phyloP scores from a whole-genome alignment of 2,888 invertebrate genomes.

The Microchrysa polita region DNA sequence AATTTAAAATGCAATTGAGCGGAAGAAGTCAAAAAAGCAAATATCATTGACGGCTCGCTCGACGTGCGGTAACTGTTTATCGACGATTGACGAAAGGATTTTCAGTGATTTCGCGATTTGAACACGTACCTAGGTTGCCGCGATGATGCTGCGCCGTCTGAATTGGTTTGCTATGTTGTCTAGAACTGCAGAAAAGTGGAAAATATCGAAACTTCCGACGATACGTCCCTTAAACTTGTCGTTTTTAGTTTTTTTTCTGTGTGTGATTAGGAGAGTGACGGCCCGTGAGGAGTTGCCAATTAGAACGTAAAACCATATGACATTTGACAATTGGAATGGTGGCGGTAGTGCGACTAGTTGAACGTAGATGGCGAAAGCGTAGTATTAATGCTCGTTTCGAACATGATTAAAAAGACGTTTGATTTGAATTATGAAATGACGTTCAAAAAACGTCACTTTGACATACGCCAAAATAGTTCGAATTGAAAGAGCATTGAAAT shows the following conservation, averaged over 20 bases:
- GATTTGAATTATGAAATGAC: no score
- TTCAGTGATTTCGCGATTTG: neutral
- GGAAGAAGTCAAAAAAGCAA: constrained; percentile 17
- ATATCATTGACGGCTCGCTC: constrained; percentile 12
- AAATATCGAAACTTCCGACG: constrained; percentile 37
- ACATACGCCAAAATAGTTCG: no score
- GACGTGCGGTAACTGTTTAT: neutral
- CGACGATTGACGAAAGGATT: neutral
- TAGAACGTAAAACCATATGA: neutral
- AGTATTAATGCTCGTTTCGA: neutral
- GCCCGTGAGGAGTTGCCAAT: neutral
- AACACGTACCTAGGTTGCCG: constrained; percentile 12
- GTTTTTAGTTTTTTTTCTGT: constrained; percentile 36
- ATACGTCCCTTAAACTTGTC: constrained; percentile 13
- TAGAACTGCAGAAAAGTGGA: constrained; percentile 1
- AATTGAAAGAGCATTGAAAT: no score
- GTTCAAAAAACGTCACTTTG: no score
- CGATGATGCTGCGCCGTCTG: neutral
- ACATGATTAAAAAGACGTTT: no score
- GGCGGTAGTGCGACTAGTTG: neutral
- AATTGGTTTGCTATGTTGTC: neutral
- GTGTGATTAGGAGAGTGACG: constrained; percentile 14
- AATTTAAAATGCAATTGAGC: constrained; percentile 12
- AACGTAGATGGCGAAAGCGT: neutral
- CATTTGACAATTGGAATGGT: constrained; percentile 3